phyloP scores from a whole-genome alignment of 1,140 invertebrate species.

The Odontomachus brunneus region DNA sequence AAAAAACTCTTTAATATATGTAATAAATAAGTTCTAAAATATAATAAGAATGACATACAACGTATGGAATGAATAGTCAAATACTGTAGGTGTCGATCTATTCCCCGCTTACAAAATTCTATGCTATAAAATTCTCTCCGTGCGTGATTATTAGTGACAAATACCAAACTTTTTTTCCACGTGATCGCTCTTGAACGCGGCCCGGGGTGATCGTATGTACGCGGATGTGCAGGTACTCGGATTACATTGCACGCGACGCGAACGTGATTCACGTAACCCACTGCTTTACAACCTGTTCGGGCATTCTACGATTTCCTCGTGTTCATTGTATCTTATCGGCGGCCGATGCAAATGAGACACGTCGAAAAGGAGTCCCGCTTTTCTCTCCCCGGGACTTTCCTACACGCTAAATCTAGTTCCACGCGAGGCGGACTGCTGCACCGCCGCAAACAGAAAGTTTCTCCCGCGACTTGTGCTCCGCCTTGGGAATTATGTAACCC shows the following conservation, averaged over 20 bases:
- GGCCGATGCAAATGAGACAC: conserved; percentile 25
- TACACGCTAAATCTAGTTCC: background rate
- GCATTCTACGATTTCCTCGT: conserved; percentile 41
- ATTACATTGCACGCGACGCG: conserved; percentile 63
- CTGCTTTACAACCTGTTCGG: conserved; percentile 63
- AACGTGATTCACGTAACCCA: conserved; percentile 69
- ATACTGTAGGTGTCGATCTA: no score
- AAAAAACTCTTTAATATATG: no score
- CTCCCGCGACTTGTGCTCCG: no score
- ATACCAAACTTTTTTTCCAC: no score
- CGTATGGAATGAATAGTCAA: no score
- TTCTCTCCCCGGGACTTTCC: background rate
- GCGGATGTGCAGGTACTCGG: background rate
- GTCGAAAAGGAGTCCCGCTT: background rate
- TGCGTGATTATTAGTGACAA: no score
- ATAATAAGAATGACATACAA: no score
- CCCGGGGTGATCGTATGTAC: conserved; percentile 21
- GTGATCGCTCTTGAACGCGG: background rate
- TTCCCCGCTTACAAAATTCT: no score
- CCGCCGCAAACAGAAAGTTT: background rate
- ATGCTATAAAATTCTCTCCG: no score
- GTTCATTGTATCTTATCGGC: conserved; percentile 31
- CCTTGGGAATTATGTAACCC: no score
- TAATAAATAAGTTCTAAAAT: no score
- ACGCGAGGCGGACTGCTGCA: no score